phyloP scores from a whole-genome alignment of 35 echinoderm and acorn worm species.

The Apostichopus californicus region DNA sequence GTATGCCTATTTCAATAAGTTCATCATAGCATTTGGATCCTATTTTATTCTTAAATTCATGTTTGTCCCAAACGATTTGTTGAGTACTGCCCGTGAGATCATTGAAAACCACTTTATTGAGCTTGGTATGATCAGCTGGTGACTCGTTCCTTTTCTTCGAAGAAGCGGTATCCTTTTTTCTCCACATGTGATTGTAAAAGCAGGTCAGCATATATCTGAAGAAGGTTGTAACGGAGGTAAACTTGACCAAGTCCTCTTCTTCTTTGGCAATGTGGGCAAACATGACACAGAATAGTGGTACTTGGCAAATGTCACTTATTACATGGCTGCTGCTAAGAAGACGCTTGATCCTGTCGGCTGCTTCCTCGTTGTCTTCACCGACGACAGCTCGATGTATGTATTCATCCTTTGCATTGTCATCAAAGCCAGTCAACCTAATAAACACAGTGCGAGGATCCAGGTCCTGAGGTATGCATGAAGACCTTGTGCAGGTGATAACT shows the following conservation, averaged over 20 bases:
- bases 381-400: background rate
- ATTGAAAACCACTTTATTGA: background rate
- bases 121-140: background rate
- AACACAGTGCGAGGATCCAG: background rate
- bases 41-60: background rate
- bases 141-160: too few species aligned
- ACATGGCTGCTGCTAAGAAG: background rate
- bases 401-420: background rate
- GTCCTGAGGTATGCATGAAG: background rate
- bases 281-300: constrained; percentile 17
- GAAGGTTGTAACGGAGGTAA: constrained; percentile 17
- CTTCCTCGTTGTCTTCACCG: background rate
- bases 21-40: background rate
- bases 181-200: constrained; percentile 39
- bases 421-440: constrained; percentile 10
- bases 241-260: background rate
- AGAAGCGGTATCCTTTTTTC: background rate
- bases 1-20: background rate
- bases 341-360: background rate
- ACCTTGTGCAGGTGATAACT: background rate
- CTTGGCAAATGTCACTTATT: constrained; percentile 14
- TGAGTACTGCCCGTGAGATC: background rate
- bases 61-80: background rate
- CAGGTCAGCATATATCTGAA: constrained; percentile 12
- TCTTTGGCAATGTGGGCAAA: constrained; percentile 4